These are phyloP conservation scores for Engystomops pustulosus DNA, from an alignment of 2,113 vertebrate genomes.

Conservation along the genomic window DNA sequence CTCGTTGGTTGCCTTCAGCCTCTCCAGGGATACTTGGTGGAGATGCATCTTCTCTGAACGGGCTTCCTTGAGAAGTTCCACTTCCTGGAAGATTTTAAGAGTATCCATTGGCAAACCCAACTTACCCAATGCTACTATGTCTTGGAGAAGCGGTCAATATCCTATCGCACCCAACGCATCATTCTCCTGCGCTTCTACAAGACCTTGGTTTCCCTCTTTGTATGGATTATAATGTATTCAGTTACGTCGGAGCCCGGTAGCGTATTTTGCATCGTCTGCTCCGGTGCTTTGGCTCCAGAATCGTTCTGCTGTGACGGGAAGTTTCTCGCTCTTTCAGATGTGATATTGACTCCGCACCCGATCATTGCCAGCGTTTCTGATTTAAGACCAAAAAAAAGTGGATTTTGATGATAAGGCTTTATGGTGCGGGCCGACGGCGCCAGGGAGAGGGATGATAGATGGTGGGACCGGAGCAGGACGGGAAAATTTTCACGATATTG, in stretches of 20 bases:
- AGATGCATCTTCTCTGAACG: no score
- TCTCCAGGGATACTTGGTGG: no score
- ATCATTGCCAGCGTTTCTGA: not conserved
- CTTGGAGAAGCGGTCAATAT: no score
- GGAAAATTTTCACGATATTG: not conserved
- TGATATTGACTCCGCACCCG: not conserved
- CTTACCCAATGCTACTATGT: no score
- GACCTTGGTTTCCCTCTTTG: not conserved
- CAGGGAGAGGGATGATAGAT: not conserved
- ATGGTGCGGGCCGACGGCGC: not conserved
- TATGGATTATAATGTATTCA: not conserved
- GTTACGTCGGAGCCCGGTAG: not conserved
- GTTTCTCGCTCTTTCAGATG: not conserved
- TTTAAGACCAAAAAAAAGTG: constrained; percentile 16
- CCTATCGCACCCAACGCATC: not conserved
- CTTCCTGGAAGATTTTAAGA: no score
- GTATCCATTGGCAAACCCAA: no score
- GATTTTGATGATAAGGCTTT: constrained; percentile 10
- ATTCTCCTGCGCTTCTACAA: not conserved
- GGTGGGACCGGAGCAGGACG: not conserved
- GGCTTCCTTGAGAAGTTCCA: no score
- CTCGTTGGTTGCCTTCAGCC: no score
- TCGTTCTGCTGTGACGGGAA: constrained; percentile 3
- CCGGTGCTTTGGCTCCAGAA: not conserved
- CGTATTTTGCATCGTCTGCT: not conserved